Percentiles rank a stretch among this genome's conserved stretches.
These are phyloP conservation scores for Synergus gifuensis DNA, from an alignment of 2,888 invertebrate genomes.

Conservation along the genomic window DNA sequence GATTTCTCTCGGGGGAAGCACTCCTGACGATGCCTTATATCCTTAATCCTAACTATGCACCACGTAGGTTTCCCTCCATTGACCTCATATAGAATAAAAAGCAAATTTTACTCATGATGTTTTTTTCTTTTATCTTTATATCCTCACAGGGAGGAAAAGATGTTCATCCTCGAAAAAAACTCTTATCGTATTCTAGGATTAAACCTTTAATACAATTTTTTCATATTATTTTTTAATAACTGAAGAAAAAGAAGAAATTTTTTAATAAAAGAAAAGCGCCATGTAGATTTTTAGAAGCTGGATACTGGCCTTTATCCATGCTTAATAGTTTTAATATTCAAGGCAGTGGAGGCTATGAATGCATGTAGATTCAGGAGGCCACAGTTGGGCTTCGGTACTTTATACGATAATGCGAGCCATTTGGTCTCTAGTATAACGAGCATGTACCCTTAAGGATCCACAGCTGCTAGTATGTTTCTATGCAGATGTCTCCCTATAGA, in stretches of 20 bases:
- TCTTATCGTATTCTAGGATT: neutral
- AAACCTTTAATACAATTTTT: neutral
- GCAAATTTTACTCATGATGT: neutral
- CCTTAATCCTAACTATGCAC: neutral
- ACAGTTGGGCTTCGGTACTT: conserved; percentile 51
- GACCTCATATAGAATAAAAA: neutral
- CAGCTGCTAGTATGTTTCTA: conserved; percentile 50
- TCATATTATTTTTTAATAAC: neutral
- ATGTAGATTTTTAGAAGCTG: conserved; percentile 2
- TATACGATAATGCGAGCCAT: conserved; percentile 63
- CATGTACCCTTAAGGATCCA: conserved; percentile 49
- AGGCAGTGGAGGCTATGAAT: conserved; percentile 36
- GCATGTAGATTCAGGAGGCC: conserved; percentile 22
- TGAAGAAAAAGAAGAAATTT: neutral
- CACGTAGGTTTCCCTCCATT: neutral
- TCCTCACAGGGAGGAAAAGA: no score
- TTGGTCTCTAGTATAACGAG: conserved; percentile 61
- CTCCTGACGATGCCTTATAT: neutral
- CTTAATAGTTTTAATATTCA: conserved; percentile 40
- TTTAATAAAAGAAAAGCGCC: conserved; percentile 3
- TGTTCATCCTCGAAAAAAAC: neutral
- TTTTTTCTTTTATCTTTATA: neutral
- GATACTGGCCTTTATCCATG: conserved; percentile 24
- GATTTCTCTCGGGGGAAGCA: conserved; percentile 42
- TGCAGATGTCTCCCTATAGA: conserved; percentile 56